Base-by-base conservation (phyloP, 2,888 invertebrate genomes). In the Sarcophaga caerulescens region DNA sequence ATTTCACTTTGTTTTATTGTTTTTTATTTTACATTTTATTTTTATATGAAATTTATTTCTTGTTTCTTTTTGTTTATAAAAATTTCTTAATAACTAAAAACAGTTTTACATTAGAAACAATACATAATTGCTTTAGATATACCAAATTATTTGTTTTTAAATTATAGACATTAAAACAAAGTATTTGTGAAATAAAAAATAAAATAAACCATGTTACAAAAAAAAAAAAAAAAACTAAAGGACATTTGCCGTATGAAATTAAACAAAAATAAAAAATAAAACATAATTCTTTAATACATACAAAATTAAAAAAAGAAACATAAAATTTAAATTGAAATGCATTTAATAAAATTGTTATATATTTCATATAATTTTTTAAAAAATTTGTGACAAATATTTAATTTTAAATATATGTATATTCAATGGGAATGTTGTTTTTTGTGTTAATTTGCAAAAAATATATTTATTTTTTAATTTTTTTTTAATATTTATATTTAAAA, bases 361-460 rank as follows among this genome's bases (percentile, higher is more conserved):
- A n/a, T 60, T 69, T 66, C 23, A 59, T n/a, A 65, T 75, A 66
- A 44, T 68, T 85, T 45, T 83, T 78, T 65, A n/a, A 17, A 52
- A 70, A 71, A 81, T 82, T 82, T 76, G 70, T 65, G 76, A 81
- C 81, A 69, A 75, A 81, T 65, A 60, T 52, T 70, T 76, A 76
- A 76, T 45, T 69, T 73, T 88, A 89, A 88, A 83, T 14, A 52
- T 52, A 47, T n/a, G n/a, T 45, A 87, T 87, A 88, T 87, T 88
- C 88, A 88, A 88, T 89, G 89, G 89, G 88, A 89, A 89, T 89
- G 88, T 89, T 89, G 80, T 87, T 83, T 85, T 85, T 82, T 73
- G 73, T 66, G 71, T 52, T 66, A 71, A 60, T 73, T 44, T 68
- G 44, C 19, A 44, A 57, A 17, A 57, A 68, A 44, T 65, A 84